A percentile compares a stretch with the other conserved stretches of the same genome.
Evolutionary conservation across 35 echinoderm and acorn worm genomes (phyloP).

Genomic region (Nesometra sesokonis): DNA sequence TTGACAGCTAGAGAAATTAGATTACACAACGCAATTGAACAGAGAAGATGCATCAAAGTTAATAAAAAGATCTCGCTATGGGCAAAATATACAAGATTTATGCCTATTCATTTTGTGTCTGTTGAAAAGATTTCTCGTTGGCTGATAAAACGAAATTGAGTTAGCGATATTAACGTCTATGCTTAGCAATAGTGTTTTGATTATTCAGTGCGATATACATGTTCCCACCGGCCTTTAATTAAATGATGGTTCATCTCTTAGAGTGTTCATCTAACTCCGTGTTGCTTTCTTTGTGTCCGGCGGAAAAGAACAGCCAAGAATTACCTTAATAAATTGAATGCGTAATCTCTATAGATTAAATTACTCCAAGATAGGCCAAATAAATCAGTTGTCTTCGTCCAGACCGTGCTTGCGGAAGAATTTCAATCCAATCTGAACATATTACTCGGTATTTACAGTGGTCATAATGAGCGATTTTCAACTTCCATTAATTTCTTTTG

Average conservation of each 20-base stretch:
- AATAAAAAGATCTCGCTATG: not conserved
- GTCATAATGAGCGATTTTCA: not conserved
- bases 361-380: not conserved
- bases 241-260: not conserved
- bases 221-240: not conserved
- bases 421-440: not conserved
- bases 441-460: not conserved
- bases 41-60: not conserved
- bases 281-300: not conserved
- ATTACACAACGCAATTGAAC: not conserved
- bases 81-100: not conserved
- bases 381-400: not conserved
- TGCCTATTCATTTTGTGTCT: not conserved
- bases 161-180: not conserved
- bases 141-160: not conserved
- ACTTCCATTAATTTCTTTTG: not conserved
- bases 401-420: not conserved
- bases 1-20: not conserved
- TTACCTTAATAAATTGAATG: conserved; percentile 1
- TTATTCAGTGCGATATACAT: not conserved
- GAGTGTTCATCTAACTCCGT: not conserved
- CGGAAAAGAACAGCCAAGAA: not conserved
- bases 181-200: not conserved
- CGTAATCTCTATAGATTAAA: not conserved
- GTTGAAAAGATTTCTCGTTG: not conserved